Evolutionary conservation across 2,797 vertebrate species (phyloP), one percentile per base, ranked within the genome.

Genomic region (Acestrorhynchus altus): DNA sequence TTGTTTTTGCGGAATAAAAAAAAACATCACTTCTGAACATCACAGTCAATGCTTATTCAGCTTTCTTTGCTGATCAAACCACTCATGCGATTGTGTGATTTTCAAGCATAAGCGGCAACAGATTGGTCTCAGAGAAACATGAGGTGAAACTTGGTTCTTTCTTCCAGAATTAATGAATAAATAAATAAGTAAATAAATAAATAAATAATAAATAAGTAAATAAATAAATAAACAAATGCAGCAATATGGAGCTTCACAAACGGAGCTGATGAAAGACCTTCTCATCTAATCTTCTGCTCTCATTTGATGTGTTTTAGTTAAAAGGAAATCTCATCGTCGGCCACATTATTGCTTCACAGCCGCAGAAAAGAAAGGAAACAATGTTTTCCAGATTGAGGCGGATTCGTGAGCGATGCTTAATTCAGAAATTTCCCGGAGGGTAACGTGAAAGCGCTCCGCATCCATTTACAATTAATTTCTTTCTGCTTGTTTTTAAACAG

Each of bases 391-490:
- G 60, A 74, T 63, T n/a, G 40, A 63, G 74, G 22, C 64, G 61
- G 56, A 70, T 80, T 78, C 68, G 64, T 69, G 63, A 68, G 75
- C 44, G 18, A 56, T 20, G 64, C 73, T 83, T 83, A 73, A 83
- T 85, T 83, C 44, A 68, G 61, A 75, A 71, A 76, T 63, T 66
- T 78, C 80, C 77, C 74, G 61, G 42, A 65, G 79, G 82, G 77
- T 73, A 35, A 44, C 60, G 26, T 4, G 42, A 76, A 35, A 79
- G 65, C 57, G 18, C 57, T 81, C 56, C 44, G 61, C n/a, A 73
- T 69, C 75, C 76, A 42, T 79, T 79, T 82, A 83, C 70, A 77
- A 76, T 78, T 76, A 63, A 68, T 74, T 77, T 81, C 61, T 81
- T 73, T 59, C 72, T 31, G 71, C 54, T 63, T 79, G 67, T 69